A percentile compares a stretch with the other conserved stretches of the same genome.
These are phyloP conservation scores for Frankliniella fusca DNA, from an alignment of 2,888 invertebrate genomes.

Conservation along the genomic window DNA sequence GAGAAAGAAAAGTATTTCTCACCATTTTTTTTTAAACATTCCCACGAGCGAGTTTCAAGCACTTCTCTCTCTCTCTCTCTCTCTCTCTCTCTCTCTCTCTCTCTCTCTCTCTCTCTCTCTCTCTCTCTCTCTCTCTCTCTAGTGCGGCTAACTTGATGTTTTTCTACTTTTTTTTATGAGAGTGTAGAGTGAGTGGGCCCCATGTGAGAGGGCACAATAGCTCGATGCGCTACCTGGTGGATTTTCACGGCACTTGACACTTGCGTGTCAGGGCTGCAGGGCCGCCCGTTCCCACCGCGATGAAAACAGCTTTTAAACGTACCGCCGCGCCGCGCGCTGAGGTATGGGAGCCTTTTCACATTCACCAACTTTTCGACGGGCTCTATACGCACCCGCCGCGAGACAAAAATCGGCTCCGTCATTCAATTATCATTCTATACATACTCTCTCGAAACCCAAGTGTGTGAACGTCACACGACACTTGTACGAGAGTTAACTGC, in stretches of 20 bases:
- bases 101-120: neutral
- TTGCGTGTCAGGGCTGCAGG: neutral
- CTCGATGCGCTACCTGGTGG: neutral
- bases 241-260: slow-evolving; percentile 1
- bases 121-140: neutral
- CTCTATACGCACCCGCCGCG: neutral
- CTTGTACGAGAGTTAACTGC: too few species aligned
- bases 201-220: too few species aligned
- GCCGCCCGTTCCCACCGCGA: neutral
- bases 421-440: too few species aligned
- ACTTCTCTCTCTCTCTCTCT: neutral
- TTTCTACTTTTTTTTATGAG: too few species aligned
- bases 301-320: neutral
- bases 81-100: neutral
- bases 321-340: neutral
- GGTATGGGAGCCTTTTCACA: neutral
- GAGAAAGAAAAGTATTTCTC: too few species aligned
- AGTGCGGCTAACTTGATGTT: neutral
- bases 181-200: too few species aligned
- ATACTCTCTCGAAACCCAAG: too few species aligned
- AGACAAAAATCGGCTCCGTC: too few species aligned
- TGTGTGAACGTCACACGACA: too few species aligned
- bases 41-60: too few species aligned
- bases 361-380: too few species aligned
- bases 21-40: too few species aligned